phyloP scores from a whole-genome alignment of 2,797 vertebrate genomes.

The Centropyge bicolor region DNA sequence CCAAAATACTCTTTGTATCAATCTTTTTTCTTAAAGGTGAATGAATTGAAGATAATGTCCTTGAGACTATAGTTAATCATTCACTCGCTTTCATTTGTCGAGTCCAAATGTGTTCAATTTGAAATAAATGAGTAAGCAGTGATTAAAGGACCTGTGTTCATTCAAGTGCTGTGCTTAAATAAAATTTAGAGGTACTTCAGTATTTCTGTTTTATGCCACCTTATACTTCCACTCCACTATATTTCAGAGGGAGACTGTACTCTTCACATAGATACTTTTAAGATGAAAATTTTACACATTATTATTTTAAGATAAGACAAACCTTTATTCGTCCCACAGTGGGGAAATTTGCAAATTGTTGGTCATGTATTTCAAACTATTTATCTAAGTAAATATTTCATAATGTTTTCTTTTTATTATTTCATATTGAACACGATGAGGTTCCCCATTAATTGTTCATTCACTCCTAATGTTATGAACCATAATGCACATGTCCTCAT shows the following conservation, averaged over 20 bases:
- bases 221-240: too few relatives aligned
- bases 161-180: too few relatives aligned
- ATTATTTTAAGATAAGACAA: too few relatives aligned
- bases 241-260: too few relatives aligned
- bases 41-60: background rate
- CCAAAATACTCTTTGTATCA: background rate
- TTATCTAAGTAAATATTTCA: background rate
- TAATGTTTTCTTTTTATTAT: background rate
- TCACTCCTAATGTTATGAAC: slow-evolving; percentile 7
- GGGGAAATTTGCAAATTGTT: too few relatives aligned
- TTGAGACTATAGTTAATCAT: too few relatives aligned
- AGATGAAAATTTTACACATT: too few relatives aligned
- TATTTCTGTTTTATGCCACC: too few relatives aligned
- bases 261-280: too few relatives aligned
- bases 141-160: background rate
- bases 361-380: background rate
- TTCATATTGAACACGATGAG: background rate
- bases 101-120: background rate
- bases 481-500: background rate
- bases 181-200: too few relatives aligned
- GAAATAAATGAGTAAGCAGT: background rate
- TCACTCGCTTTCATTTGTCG: too few relatives aligned
- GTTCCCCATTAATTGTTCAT: background rate
- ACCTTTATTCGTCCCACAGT: too few relatives aligned
- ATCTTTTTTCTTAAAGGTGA: background rate